Evolutionary conservation across 2,888 invertebrate species (phyloP).

Genomic region (Dione juno): DNA sequence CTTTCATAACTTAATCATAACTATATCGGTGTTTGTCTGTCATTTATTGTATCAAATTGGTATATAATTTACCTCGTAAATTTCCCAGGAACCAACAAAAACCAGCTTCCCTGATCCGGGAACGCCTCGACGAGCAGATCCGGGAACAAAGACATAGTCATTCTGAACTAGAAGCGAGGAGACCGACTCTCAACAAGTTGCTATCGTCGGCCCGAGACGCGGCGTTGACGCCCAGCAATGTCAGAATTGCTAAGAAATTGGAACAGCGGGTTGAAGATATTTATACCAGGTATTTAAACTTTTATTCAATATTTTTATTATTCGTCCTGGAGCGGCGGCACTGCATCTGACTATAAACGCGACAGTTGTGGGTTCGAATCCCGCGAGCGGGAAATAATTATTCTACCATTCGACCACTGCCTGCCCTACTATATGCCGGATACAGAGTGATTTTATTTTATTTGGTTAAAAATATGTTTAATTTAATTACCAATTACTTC

Average conservation of each 20-base stretch:
- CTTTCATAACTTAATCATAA: too few relatives aligned
- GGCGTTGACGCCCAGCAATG: conserved; percentile 91
- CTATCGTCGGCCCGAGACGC: conserved; percentile 91
- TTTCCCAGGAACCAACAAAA: conserved; percentile 85
- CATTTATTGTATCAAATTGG: neutral
- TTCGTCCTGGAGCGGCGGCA: too few relatives aligned
- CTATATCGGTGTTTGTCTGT: too few relatives aligned
- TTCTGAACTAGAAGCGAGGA: conserved; percentile 93
- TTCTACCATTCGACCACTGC: too few relatives aligned
- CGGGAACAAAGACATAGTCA: conserved; percentile 92
- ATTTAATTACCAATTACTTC: too few relatives aligned
- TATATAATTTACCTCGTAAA: neutral
- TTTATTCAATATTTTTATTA: neutral
- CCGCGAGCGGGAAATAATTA: too few relatives aligned
- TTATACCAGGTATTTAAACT: conserved; percentile 75
- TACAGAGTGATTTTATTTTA: too few relatives aligned
- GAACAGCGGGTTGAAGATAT: conserved; percentile 95
- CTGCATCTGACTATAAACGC: too few relatives aligned
- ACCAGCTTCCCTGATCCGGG: conserved; percentile 94
- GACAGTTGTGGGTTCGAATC: too few relatives aligned
- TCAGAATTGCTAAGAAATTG: conserved; percentile 93
- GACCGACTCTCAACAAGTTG: conserved; percentile 92
- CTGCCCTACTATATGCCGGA: too few relatives aligned
- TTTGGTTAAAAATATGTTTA: too few relatives aligned
- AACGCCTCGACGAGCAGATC: conserved; percentile 94